Evolutionary conservation across 1,140 invertebrate genomes (phyloP), one percentile per base, ranked within the genome.

Genomic region (Leptopilina clavipes): DNA sequence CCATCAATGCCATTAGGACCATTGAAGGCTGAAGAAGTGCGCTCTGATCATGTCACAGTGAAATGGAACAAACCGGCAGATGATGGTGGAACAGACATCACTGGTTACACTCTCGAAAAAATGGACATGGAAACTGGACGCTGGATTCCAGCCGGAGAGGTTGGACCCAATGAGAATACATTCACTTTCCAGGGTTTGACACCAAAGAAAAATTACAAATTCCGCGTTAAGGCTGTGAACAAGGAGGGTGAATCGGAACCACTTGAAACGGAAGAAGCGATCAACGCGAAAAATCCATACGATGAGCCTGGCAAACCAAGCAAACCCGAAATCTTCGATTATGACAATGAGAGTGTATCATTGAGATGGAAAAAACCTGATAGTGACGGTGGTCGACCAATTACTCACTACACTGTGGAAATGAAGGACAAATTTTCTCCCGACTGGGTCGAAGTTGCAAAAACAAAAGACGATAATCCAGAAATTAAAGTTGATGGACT

Each of bases 241-340:
- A 99, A 99, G 87, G 98, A 99, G 91, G 98, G 98, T 1, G 96
- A 98, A 91, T 98, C 98, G 0, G 98, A 99, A 82, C 97, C 98
- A 25, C 90, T 99, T 56, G 96, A 98, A 88, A 97, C 97, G 31
- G 94, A 95, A 11, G 96, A 97, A 82, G 91, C 95, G 5, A 97
- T 98, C 81, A 79, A 95, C 40, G 98, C 98, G 37, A 99, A 97
- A 88, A 99, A 99, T 93, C 98, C 98, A 72, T 99, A 99, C 86
- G 96, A 97, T 86, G 96, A 96, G 80, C 96, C 96, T 80, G 94
- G 94, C 78, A 93, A 95, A 80, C 98, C 98, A 44, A 94, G 96
- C 44, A 97, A 97, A 86, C 98, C 98, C 6, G 94, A 95, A 48
- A 97, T 99, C 82, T 93, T 95, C 75, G 98, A 99, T 88, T 99